Evolutionary conservation across 2,888 invertebrate species (phyloP).

Genomic region (Eumacrocentrus americanus): DNA sequence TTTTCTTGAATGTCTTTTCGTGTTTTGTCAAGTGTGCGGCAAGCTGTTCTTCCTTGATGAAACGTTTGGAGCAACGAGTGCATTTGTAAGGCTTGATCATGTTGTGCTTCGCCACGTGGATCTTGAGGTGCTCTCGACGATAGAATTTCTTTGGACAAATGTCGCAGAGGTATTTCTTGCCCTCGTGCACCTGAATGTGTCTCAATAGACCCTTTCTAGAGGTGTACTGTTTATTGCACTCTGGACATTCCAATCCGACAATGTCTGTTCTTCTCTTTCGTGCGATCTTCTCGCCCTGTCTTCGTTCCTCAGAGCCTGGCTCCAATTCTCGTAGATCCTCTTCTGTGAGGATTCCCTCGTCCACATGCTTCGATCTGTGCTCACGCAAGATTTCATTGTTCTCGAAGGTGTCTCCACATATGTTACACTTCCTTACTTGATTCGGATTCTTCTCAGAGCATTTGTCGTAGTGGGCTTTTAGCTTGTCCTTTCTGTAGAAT

Average conservation of each 20-base stretch:
- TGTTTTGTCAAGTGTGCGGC: constrained; percentile 56
- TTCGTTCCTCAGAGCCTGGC: constrained; percentile 50
- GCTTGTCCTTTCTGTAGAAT: constrained; percentile 58
- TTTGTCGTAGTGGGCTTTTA: constrained; percentile 59
- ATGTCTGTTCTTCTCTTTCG: constrained; percentile 58
- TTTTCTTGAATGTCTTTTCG: constrained; percentile 55
- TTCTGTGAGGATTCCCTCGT: constrained; percentile 57
- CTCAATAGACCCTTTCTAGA: constrained; percentile 56
- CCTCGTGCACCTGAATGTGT: constrained; percentile 58
- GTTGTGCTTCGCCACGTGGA: constrained; percentile 59
- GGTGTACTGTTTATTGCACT: constrained; percentile 58
- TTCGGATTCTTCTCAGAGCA: constrained; percentile 60
- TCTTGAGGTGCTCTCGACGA: constrained; percentile 56
- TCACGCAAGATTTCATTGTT: constrained; percentile 56
- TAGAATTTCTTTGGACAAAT: constrained; percentile 60
- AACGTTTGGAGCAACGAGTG: constrained; percentile 56
- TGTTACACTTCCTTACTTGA: constrained; percentile 59
- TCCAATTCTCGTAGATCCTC: constrained; percentile 57
- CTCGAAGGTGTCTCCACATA: constrained; percentile 58
- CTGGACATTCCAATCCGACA: constrained; percentile 57
- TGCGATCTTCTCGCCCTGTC: constrained; percentile 48
- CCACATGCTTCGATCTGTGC: constrained; percentile 57
- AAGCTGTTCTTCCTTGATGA: constrained; percentile 58
- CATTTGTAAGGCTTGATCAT: constrained; percentile 60
- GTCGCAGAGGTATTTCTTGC: constrained; percentile 58